phyloP scores from a whole-genome alignment of 2,113 vertebrate genomes.

The Psittacula cyanocephala region DNA sequence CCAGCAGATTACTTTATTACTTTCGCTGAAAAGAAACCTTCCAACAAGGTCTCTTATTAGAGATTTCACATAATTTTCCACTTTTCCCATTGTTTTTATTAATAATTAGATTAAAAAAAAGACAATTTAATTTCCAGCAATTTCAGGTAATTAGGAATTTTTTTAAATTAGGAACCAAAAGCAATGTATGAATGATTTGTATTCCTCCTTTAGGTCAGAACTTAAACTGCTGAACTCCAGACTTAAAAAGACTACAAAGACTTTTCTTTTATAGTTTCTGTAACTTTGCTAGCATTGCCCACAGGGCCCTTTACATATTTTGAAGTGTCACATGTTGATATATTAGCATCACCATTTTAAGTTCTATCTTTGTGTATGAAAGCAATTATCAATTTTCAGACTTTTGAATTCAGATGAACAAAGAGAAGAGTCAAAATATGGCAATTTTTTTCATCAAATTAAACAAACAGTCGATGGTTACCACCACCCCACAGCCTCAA shows the following conservation, averaged over 20 bases:
- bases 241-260: neutral
- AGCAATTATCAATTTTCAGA: neutral
- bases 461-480: neutral
- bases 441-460: neutral
- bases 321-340: neutral
- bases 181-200: neutral
- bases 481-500: neutral
- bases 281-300: neutral
- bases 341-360: neutral
- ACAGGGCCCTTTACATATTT: neutral
- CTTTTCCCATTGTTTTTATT: neutral
- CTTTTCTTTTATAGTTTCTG: neutral
- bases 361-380: neutral
- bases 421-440: neutral
- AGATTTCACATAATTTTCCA: neutral
- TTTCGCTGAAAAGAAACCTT: neutral
- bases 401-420: neutral
- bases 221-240: neutral
- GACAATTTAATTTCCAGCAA: neutral
- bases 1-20: neutral
- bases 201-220: neutral
- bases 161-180: neutral
- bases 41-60: neutral
- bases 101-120: neutral
- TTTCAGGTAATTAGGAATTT: neutral